Conservation (phyloP, 2,888 invertebrate genomes). For the Amiota mariae region DNA sequence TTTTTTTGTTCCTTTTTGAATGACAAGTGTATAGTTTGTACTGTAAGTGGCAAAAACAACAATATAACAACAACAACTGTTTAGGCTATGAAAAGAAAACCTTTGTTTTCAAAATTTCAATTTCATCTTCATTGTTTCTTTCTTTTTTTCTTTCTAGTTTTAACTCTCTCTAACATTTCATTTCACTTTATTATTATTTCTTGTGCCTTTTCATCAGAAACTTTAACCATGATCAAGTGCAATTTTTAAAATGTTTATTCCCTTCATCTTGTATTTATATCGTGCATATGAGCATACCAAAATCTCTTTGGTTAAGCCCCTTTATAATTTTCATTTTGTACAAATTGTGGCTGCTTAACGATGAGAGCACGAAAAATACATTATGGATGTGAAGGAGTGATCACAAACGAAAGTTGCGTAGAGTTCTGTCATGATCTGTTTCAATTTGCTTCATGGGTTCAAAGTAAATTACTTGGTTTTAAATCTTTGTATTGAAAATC, state of each 20-base stretch:
- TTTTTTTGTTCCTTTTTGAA: constrained; percentile 44
- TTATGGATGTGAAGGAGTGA: constrained; percentile 54
- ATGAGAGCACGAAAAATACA: constrained; percentile 63
- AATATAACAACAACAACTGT: not conserved
- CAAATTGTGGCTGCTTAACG: constrained; percentile 52
- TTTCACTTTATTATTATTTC: constrained; percentile 30
- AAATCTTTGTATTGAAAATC: constrained; percentile 13
- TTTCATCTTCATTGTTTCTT: too few species aligned
- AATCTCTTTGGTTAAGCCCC: not conserved
- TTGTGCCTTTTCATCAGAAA: constrained; percentile 10
- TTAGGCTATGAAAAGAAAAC: not conserved
- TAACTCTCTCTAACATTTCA: not conserved
- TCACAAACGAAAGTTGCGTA: constrained; percentile 58
- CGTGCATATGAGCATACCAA: not conserved
- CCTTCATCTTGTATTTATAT: not conserved
- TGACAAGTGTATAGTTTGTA: constrained; percentile 44
- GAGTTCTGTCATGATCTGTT: constrained; percentile 23
- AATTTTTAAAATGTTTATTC: not conserved
- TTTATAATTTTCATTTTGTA: constrained; percentile 13
- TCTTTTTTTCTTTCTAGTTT: too few species aligned
- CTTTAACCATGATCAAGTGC: constrained; percentile 8
- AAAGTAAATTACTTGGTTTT: too few species aligned
- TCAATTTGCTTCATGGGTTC: constrained; percentile 1
- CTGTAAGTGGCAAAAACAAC: constrained; percentile 54
- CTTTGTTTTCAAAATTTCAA: not conserved